These are phyloP conservation scores for Troides oblongomaculatus DNA, from an alignment of 2,888 invertebrate genomes.

Conservation along the genomic window DNA sequence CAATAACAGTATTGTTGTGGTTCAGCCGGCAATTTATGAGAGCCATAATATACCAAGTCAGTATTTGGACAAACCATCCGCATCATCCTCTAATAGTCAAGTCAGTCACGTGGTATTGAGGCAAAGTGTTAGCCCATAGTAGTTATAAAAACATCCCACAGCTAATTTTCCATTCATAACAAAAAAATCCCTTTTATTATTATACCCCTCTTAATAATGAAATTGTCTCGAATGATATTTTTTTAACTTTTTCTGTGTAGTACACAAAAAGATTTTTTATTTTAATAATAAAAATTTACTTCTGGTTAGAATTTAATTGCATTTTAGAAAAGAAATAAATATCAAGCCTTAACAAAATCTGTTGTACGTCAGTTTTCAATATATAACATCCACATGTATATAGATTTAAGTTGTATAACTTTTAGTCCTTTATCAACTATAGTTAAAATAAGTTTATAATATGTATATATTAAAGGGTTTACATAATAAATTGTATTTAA, in stretches of 20 bases:
- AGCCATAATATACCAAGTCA: too few relatives aligned
- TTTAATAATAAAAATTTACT: too few relatives aligned
- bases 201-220: too few relatives aligned
- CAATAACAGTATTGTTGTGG: too few relatives aligned
- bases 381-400: neutral
- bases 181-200: too few relatives aligned
- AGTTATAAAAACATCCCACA: too few relatives aligned
- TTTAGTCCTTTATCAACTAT: neutral
- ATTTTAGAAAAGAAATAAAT: neutral
- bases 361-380: conserved; percentile 9
- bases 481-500: neutral
- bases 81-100: neutral
- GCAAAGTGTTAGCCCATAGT: neutral
- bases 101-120: neutral
- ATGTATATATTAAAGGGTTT: neutral
- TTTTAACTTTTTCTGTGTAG: too few relatives aligned
- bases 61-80: too few relatives aligned
- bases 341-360: neutral
- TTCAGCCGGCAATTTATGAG: too few relatives aligned
- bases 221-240: too few relatives aligned
- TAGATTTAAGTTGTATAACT: conserved; percentile 7
- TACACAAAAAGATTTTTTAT: too few relatives aligned
- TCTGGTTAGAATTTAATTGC: neutral
- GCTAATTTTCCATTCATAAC: too few relatives aligned
- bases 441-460: neutral